Evolutionary conservation across 2,797 vertebrate species (phyloP), one percentile per base, ranked within the genome.

Genomic region (Triplophysa yarkandensis): DNA sequence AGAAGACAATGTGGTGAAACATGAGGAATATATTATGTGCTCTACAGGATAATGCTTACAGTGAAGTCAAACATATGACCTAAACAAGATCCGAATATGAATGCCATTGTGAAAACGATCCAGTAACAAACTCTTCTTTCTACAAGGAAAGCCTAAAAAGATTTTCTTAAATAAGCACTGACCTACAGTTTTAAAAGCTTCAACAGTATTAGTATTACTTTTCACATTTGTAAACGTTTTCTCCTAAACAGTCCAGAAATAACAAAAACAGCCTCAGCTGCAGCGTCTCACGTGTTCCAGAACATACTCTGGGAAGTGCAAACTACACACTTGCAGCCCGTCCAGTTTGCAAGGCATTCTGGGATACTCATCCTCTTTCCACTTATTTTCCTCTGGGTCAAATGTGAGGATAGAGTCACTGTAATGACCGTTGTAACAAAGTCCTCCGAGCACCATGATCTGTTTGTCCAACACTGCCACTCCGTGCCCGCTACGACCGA

Each of bases 311-410:
- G 97, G 97, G 77, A 99, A 98, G 89, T 98, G 96, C 87, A 98
- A 90, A 81, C 96, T 98, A 92, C 97, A 99, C 76, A 99, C 97
- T 88, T 99, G 97, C 88, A 99, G 93, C 76, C 97, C 97, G 82
- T 99, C 97, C 87, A 99, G 93, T 90, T 99, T 99, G 93, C 97
- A 99, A 28, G 97, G 97, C 97, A 99, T 99, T 84, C 97, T 92
- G 46, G 97, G 97, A 88, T 97, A 98, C 88, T 99, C 97, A 74
- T 99, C 97, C 92, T 99, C 97, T 90, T 99, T 99, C 97, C 97
- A 99, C 87, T 98, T 98, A 92, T 99, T 99, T 50, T 98, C 97
- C 68, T 98, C 96, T 0, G 97, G 96, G 89, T 99, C 97, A 74
- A 98, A 99, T 66, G 97, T 98, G 76, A 99, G 95, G 88, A 99